These are phyloP conservation scores for Diplogasteroides magnus DNA, from an alignment of 1,140 invertebrate genomes.

Conservation along the genomic window DNA sequence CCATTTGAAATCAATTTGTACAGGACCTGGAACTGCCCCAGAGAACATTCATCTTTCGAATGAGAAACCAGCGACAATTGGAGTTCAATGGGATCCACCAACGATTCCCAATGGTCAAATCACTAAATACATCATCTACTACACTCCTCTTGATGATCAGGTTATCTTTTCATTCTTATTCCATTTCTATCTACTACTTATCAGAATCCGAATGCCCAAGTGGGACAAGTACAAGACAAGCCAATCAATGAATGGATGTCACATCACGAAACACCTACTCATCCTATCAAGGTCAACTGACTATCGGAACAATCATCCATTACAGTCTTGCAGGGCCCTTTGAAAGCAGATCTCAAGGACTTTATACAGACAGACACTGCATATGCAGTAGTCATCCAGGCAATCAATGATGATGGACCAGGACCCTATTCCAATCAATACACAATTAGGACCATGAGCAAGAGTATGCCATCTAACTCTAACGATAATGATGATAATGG, in stretches of 20 bases:
- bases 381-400: slow-evolving; percentile 52
- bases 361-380: slow-evolving; percentile 48
- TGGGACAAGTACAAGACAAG: slow-evolving; percentile 50
- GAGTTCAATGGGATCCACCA: slow-evolving; percentile 48
- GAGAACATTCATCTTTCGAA: slow-evolving; percentile 48
- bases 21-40: slow-evolving; percentile 50
- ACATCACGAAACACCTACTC: slow-evolving; percentile 42
- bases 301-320: background rate
- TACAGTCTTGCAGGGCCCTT: slow-evolving; percentile 32
- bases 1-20: slow-evolving; percentile 6
- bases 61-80: slow-evolving; percentile 47
- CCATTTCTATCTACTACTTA: slow-evolving; percentile 14
- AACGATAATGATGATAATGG: background rate
- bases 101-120: slow-evolving; percentile 52
- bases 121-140: slow-evolving; percentile 53
- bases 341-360: slow-evolving; percentile 43
- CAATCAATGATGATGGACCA: slow-evolving; percentile 52
- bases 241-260: slow-evolving; percentile 48
- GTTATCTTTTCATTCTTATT: slow-evolving; percentile 22
- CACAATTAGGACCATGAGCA: slow-evolving; percentile 49
- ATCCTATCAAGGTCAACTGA: slow-evolving; percentile 18
- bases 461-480: slow-evolving; percentile 29
- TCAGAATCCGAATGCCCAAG: slow-evolving; percentile 41
- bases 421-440: slow-evolving; percentile 53
- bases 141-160: slow-evolving; percentile 53